Percentiles rank a stretch among this genome's conserved stretches.
These are phyloP conservation scores for Philereme vetulata DNA, from an alignment of 2,888 invertebrate genomes.

Conservation along the genomic window DNA sequence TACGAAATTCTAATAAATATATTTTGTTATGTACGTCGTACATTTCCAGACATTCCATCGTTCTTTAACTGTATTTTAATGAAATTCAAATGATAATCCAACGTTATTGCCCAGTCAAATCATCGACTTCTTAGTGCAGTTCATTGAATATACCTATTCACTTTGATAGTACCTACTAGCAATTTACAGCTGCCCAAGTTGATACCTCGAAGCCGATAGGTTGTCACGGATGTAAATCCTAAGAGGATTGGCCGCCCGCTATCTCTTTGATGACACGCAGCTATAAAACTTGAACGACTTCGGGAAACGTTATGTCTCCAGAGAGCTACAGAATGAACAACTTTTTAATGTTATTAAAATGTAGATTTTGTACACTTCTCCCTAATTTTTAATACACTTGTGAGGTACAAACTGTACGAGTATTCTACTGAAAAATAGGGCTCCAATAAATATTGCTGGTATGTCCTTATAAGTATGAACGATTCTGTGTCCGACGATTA, in stretches of 20 bases:
- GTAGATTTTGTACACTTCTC: constrained; percentile 17
- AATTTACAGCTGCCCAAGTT: constrained; percentile 46
- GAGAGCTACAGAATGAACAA: constrained; percentile 23
- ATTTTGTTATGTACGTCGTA: too few species aligned
- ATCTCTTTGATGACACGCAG: constrained; percentile 39
- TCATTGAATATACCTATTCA: background rate
- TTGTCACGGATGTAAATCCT: constrained; percentile 33
- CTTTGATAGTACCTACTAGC: constrained; percentile 9
- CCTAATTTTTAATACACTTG: too few species aligned
- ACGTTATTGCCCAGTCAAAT: too few species aligned
- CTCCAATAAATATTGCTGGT: too few species aligned
- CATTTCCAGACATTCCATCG: too few species aligned
- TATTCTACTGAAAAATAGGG: too few species aligned
- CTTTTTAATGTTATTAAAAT: constrained; percentile 28
- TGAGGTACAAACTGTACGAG: too few species aligned
- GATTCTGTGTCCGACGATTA: constrained; percentile 13
- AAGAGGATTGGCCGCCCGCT: constrained; percentile 36
- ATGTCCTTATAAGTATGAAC: constrained; percentile 8
- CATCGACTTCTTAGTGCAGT: too few species aligned
- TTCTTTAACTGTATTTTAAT: too few species aligned
- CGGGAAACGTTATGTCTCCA: constrained; percentile 29
- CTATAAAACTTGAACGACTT: constrained; percentile 42
- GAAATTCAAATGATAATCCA: too few species aligned
- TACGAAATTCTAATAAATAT: too few species aligned
- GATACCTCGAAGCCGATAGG: constrained; percentile 31